Base-by-base conservation (phyloP, 2,888 invertebrate species). In the Caenorhabditis drosophilae region DNA sequence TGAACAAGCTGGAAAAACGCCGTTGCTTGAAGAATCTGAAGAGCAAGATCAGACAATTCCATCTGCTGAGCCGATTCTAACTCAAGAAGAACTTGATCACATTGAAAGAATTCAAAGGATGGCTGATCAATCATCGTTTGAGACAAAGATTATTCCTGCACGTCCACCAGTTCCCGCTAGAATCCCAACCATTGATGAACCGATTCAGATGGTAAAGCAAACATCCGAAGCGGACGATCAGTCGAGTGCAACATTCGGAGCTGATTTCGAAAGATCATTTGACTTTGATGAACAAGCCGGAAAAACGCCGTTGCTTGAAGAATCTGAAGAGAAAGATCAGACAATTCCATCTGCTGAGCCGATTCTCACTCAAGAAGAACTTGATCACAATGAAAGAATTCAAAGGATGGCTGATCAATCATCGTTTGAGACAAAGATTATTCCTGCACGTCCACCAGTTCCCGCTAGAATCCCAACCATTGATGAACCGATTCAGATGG, bases 71-170 rank as follows among this genome's bases (percentile, higher is more conserved):
- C n/a, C n/a, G n/a, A n/a, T n/a, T n/a, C 25, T 70, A 27, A 63
- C 70, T n/a, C 57, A 67, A 55, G 67, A 72, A 51, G 72, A 72
- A 40, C 40, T 60, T 11, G 58, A 63, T 18, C 69, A 70, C 44
- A 74, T 74, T 42, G 69, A 61, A 6, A 27, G 34, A 18, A 69
- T 75, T 34, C 57, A 67, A 38, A 18, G 55, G 26, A 53, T 72
- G 48, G 67, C 71, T 2, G 61, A 59, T 11, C 63, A 66, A 46
- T 34, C 44, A 1, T 56, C 54, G 0, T 64, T 64, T 27, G 57
- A 63, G 11, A 36, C 46, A 6, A 6, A 7, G 4, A 18, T 18
- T 38, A 6, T n/a, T 25, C 44, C 48, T n/a, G n/a, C 0, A n/a
- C 38, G 44, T 25, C 55, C 53, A 1, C 12, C 44, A 12, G n/a